Conservation (phyloP, 2,113 vertebrate genomes). For the Pseudonaja textilis region DNA sequence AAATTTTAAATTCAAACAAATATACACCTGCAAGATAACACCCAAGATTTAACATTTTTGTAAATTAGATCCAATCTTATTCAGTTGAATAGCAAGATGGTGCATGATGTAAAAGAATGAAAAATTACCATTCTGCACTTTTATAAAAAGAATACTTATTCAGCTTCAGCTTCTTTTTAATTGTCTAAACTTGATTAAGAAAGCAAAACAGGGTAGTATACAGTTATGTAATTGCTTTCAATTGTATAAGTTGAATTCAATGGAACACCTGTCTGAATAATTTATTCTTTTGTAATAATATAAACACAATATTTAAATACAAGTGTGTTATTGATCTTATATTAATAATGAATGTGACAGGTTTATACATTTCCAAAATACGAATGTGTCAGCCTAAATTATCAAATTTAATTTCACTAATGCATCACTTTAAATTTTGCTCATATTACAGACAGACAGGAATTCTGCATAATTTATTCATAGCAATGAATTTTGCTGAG, state of each 20-base stretch:
- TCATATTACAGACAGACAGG: slow-evolving; percentile 28
- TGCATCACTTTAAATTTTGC: slow-evolving; percentile 42
- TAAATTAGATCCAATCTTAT: not conserved
- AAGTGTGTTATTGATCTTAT: slow-evolving; percentile 56
- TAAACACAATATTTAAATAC: slow-evolving; percentile 47
- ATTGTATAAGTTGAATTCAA: slow-evolving; percentile 35
- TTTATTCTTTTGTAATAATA: slow-evolving; percentile 53
- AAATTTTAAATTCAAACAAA: too few species aligned
- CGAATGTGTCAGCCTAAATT: slow-evolving; percentile 40
- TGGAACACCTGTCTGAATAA: slow-evolving; percentile 48
- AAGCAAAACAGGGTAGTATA: not conserved
- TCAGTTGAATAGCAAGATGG: not conserved
- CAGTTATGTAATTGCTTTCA: slow-evolving; percentile 20
- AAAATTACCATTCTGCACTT: not conserved
- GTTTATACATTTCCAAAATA: slow-evolving; percentile 60
- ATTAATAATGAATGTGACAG: slow-evolving; percentile 62
- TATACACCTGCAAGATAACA: too few species aligned
- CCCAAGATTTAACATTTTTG: not conserved
- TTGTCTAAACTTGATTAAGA: not conserved
- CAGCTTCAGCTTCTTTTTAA: not conserved
- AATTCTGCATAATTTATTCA: slow-evolving; percentile 48
- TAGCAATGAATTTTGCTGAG: not conserved
- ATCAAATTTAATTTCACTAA: slow-evolving; percentile 45
- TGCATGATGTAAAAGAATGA: not conserved
- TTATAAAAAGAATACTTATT: not conserved